These are phyloP conservation scores for Cryptus armator DNA, from an alignment of 2,888 invertebrate genomes.

Conservation along the genomic window DNA sequence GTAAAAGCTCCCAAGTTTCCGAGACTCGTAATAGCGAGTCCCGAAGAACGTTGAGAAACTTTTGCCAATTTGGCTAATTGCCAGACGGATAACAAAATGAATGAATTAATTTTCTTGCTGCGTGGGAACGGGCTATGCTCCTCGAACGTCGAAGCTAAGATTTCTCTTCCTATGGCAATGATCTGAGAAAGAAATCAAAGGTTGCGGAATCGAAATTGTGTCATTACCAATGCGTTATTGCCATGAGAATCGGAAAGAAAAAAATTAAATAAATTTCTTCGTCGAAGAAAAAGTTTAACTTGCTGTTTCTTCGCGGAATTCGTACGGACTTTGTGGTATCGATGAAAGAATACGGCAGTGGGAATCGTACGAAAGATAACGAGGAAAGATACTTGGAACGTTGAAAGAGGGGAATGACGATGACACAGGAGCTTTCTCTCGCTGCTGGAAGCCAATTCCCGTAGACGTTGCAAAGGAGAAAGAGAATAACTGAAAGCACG, in stretches of 20 bases:
- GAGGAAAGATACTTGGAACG: neutral
- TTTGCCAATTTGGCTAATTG: constrained; percentile 67
- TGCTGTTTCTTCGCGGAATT: no score
- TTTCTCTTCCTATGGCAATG: neutral
- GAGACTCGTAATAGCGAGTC: constrained; percentile 15
- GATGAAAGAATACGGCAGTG: neutral
- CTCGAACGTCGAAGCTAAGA: neutral
- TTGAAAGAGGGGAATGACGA: constrained; percentile 60
- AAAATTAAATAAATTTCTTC: neutral
- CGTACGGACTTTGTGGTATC: neutral
- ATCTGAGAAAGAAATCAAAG: neutral
- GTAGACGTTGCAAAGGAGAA: constrained; percentile 23
- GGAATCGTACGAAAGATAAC: constrained; percentile 10
- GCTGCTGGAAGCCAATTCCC: constrained; percentile 71
- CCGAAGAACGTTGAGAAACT: constrained; percentile 47
- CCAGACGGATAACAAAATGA: constrained; percentile 60
- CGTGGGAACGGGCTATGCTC: neutral
- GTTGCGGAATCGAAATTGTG: neutral
- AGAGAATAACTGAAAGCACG: neutral
- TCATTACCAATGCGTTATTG: neutral
- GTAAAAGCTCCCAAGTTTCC: constrained; percentile 18
- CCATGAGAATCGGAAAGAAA: neutral
- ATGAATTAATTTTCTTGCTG: constrained; percentile 33
- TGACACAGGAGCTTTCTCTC: constrained; percentile 64
- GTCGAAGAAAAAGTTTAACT: neutral